Evolutionary conservation across 2,113 vertebrate genomes (phyloP), one percentile per base, ranked within the genome.

Genomic region (Syngnathoides biaculeatus): DNA sequence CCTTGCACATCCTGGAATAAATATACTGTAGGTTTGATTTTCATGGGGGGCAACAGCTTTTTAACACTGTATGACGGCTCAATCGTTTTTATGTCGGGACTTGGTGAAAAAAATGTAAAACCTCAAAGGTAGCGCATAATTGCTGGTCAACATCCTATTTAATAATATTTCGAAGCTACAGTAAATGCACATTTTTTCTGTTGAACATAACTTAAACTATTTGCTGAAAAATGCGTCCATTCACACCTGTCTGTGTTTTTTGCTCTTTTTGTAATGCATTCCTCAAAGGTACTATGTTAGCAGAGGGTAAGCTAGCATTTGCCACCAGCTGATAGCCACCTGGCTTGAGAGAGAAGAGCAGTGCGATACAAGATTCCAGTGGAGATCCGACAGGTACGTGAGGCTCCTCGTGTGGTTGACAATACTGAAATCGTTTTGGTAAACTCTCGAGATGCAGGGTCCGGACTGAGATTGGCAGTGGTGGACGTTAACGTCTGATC

Each of bases 31-130:
- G 52, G 24, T 11, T 55, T 53, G 24, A 8, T 38, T 60, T 60
- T 38, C 58, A 52, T 42, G 12, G n/a, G 73, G 72, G 77, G 40
- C 73, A 73, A 66, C 74, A 82, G 87, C 13, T 59, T 55, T 55
- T 48, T 15, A 48, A 48, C 30, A 35, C 6, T 35, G 30, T 35
- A 35, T 35, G 30, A 35, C 6, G 30, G 30, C 30, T 35, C 30
- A 35, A 6, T 35, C 30, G 30, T 35, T 35, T 35, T 5, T 35
- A 35, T 35, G 30, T 35, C 6, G 30, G 45, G 15, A 47, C 4
- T 17, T 19, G 1, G 1, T 47, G 45, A 47, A 47, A 47, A 5
- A 9, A 9, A 12, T 10, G 11, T 1, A n/a, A 8, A 3, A n/a
- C 9, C 19, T 52, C 20, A n/a, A 52, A 10, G 19, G 20, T n/a